phyloP scores from a whole-genome alignment of 64 coral and sea anemone genomes.

The Porites australiensis region DNA sequence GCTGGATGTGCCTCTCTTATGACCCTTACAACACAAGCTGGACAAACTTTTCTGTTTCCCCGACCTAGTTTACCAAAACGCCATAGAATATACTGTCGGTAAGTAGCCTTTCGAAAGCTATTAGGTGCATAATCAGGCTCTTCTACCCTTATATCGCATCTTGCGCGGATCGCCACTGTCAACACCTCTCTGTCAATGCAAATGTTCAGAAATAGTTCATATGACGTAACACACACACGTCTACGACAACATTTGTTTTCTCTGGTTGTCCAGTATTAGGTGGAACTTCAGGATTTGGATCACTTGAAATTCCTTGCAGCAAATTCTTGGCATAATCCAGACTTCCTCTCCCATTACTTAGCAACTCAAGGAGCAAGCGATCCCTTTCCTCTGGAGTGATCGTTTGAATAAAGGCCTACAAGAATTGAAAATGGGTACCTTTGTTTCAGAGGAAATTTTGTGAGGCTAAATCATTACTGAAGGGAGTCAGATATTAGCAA shows the following conservation, averaged over 20 bases:
- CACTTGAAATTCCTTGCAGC: not conserved
- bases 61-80: slow-evolving; percentile 40
- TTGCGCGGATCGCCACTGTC: not conserved
- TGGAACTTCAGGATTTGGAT: not conserved
- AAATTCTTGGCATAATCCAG: slow-evolving; percentile 69
- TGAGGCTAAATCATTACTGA: too few relatives aligned
- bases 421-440: too few relatives aligned
- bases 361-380: slow-evolving; percentile 9
- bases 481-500: too few relatives aligned
- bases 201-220: slow-evolving; percentile 1
- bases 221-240: not conserved
- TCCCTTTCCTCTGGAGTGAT: slow-evolving; percentile 11
- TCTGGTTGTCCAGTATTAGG: not conserved
- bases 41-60: slow-evolving; percentile 19
- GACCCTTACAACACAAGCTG: slow-evolving; percentile 23
- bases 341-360: slow-evolving; percentile 43
- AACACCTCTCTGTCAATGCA: slow-evolving; percentile 41
- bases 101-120: slow-evolving; percentile 37
- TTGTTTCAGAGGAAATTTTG: too few relatives aligned
- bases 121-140: slow-evolving; percentile 17
- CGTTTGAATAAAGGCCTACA: not conserved
- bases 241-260: slow-evolving; percentile 28
- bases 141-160: slow-evolving; percentile 24
- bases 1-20: not conserved
- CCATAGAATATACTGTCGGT: slow-evolving; percentile 33